These are phyloP conservation scores for Chelidonichthys spinosus DNA, from an alignment of 2,797 vertebrate genomes.

Conservation along the genomic window DNA sequence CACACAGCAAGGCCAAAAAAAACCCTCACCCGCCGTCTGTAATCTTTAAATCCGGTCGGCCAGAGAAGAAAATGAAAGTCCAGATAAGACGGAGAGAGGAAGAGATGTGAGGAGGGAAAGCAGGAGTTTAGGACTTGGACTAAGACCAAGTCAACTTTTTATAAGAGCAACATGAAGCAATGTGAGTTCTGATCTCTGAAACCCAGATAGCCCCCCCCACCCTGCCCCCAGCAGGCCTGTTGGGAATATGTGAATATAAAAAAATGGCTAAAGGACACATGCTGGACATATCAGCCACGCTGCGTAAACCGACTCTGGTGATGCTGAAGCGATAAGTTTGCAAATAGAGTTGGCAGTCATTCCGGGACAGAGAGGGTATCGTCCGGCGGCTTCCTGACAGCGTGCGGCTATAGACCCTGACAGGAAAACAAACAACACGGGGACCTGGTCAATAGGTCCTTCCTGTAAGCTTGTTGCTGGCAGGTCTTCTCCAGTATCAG, in stretches of 20 bases:
- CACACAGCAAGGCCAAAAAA: slow-evolving; percentile 37
- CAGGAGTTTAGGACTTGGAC: slow-evolving; percentile 54
- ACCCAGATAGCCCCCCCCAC: slow-evolving; percentile 22
- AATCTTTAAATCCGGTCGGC: slow-evolving; percentile 74
- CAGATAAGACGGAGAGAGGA: slow-evolving; percentile 57
- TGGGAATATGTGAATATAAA: background rate
- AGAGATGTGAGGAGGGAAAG: background rate
- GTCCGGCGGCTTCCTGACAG: slow-evolving; percentile 72
- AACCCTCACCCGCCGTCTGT: slow-evolving; percentile 20
- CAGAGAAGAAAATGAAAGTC: slow-evolving; percentile 66
- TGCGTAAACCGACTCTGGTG: slow-evolving; percentile 41
- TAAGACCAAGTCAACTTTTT: slow-evolving; percentile 73
- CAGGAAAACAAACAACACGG: slow-evolving; percentile 76
- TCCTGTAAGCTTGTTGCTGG: slow-evolving; percentile 83
- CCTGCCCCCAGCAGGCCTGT: background rate
- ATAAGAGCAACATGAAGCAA: slow-evolving; percentile 74
- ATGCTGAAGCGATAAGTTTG: slow-evolving; percentile 23
- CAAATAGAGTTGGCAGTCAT: slow-evolving; percentile 33
- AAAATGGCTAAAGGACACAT: background rate
- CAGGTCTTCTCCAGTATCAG: slow-evolving; percentile 79
- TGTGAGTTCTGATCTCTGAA: slow-evolving; percentile 61
- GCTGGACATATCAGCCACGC: slow-evolving; percentile 19
- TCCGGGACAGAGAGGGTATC: slow-evolving; percentile 76
- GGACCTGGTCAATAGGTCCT: slow-evolving; percentile 81
- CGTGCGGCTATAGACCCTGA: slow-evolving; percentile 72